Evolutionary conservation across 2,888 invertebrate species (phyloP).

Genomic region (Chaitophorus viminalis): DNA sequence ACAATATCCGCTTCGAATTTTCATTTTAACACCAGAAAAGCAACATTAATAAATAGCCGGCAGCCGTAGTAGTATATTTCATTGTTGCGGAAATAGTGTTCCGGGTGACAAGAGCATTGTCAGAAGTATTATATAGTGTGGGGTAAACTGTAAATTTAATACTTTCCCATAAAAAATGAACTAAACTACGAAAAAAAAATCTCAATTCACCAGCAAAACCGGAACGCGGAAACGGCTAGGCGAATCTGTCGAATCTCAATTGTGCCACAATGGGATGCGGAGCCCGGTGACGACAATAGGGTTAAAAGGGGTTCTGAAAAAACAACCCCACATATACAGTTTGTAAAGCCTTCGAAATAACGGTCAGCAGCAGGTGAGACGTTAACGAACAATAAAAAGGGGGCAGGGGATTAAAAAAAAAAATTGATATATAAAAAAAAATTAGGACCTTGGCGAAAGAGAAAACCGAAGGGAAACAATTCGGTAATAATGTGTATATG

Average conservation of each 20-base stretch:
- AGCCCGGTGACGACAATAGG: constrained; percentile 49
- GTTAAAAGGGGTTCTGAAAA: constrained; percentile 55
- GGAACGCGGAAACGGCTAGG: constrained; percentile 51
- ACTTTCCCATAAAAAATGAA: constrained; percentile 51
- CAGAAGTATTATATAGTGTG: constrained; percentile 52
- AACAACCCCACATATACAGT: constrained; percentile 23
- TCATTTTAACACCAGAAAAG: background rate
- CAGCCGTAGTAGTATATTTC: constrained; percentile 25
- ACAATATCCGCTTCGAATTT: constrained; percentile 26
- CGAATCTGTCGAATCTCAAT: constrained; percentile 59
- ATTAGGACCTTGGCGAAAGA: constrained; percentile 47
- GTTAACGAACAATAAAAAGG: constrained; percentile 50
- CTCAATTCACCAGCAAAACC: constrained; percentile 44
- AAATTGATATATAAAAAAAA: constrained; percentile 19
- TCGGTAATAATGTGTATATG: constrained; percentile 49
- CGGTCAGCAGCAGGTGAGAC: constrained; percentile 58
- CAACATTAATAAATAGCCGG: constrained; percentile 20
- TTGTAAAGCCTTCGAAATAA: constrained; percentile 38
- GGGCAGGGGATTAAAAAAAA: constrained; percentile 42
- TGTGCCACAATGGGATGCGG: constrained; percentile 53
- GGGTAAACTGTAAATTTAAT: constrained; percentile 45
- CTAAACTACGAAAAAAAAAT: constrained; percentile 1
- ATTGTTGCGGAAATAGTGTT: constrained; percentile 51
- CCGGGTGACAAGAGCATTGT: constrained; percentile 56
- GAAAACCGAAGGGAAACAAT: constrained; percentile 51